Conservation (phyloP, 2,888 invertebrate species). For the Cerceris rybyensis region DNA sequence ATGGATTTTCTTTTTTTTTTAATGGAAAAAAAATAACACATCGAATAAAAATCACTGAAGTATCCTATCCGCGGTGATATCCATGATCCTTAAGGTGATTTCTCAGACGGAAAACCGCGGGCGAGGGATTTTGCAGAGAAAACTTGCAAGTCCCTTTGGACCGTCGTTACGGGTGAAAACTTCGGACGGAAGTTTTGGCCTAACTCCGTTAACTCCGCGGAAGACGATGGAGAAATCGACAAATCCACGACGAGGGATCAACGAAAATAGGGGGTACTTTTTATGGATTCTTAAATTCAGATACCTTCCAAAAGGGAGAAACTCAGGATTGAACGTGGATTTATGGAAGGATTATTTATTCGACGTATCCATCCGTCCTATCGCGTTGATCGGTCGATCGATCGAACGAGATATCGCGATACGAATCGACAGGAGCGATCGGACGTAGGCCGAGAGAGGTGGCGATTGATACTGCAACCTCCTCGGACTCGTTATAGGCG, state of each 20-base stretch:
- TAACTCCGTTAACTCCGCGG: conserved; percentile 66
- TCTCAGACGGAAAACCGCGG: conserved; percentile 62
- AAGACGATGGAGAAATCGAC: conserved; percentile 63
- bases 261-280: conserved; percentile 22
- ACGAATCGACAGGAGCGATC: conserved; percentile 25
- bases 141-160: conserved; percentile 64
- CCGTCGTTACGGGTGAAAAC: conserved; percentile 70
- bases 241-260: conserved; percentile 55
- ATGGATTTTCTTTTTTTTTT: background rate
- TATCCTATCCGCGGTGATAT: conserved; percentile 53
- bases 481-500: conserved; percentile 47
- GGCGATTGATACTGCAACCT: conserved; percentile 42
- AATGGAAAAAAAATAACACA: conserved; percentile 29
- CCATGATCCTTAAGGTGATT: conserved; percentile 66
- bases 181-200: conserved; percentile 67
- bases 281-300: conserved; percentile 19
- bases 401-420: conserved; percentile 2
- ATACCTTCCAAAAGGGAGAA: conserved; percentile 4
- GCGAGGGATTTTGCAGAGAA: conserved; percentile 64
- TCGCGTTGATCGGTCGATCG: background rate
- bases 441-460: conserved; percentile 26
- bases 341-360: background rate
- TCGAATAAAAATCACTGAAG: conserved; percentile 45
- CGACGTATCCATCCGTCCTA: background rate
- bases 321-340: background rate